Base-by-base conservation (phyloP, 2,797 vertebrate genomes). In the Enteromius treurensis region DNA sequence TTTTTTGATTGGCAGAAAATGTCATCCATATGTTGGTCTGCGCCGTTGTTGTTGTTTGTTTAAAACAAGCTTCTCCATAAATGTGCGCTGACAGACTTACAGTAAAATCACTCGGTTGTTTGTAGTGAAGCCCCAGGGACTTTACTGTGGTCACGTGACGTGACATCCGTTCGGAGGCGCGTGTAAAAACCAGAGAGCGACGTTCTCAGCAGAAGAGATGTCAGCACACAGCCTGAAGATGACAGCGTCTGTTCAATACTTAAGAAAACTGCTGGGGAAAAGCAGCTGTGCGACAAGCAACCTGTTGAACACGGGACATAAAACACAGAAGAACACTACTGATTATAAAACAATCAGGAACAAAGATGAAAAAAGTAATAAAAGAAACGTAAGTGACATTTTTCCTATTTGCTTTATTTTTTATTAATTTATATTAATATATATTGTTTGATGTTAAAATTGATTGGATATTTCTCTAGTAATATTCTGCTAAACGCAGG, bases 201-300 rank as follows among this genome's bases (percentile, higher is more conserved):
- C 3, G 5, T 9, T 37, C 34, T 29, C 4, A 19, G 13, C 53
- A 21, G 37, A 42, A 81, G 80, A 81, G 58, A 81, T 81, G 79
- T 17, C 55, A 26, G 14, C 6, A 65, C 80, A 21, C 55, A 3
- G 29, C 19, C 21, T 26, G 21, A 81, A 65, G 58, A 81, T 81
- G 80, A 65, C 69, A 26, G 69, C 80, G 1, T 73, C 68, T 21
- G 70, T 81, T 21, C 80, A 64, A 23, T 81, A 71, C 83, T 60
- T 88, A 21, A 81, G 82, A 77, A 83, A 81, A 19, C 78, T 88
- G 51, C 47, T 88, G 13, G 80, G 81, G 21, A 85, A 81, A 76
- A 75, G 78, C 53, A 83, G 81, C 67, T 77, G 47, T 4, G 82
- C 84, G 14, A 74, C 69, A 26, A 81, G 49, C 42, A 81, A 74